These are phyloP conservation scores for Lycia hirtaria DNA, from an alignment of 2,888 invertebrate species.

Conservation along the genomic window DNA sequence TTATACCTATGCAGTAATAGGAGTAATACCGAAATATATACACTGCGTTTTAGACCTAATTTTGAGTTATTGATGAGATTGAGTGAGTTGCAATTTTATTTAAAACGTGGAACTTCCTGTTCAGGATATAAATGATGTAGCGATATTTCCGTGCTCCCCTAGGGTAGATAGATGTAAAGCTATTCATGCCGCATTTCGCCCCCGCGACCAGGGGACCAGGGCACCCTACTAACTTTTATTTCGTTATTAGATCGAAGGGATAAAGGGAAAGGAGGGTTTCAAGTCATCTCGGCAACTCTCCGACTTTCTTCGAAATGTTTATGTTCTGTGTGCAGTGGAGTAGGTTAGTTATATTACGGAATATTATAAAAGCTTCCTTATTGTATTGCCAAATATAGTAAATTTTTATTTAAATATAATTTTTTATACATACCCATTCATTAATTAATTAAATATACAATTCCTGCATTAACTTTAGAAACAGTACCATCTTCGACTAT, in stretches of 20 bases:
- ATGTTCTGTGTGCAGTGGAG: constrained; percentile 26
- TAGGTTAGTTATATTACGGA: constrained; percentile 27
- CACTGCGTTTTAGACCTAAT: neutral
- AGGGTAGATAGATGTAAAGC: constrained; percentile 31
- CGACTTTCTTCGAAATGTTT: constrained; percentile 35
- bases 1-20: too few relatives aligned
- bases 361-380: too few relatives aligned
- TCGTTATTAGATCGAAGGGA: constrained; percentile 72
- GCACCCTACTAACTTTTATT: constrained; percentile 81
- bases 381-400: too few relatives aligned
- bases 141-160: constrained; percentile 20
- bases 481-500: neutral
- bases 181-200: constrained; percentile 49
- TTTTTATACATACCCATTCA: too few relatives aligned
- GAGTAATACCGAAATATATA: too few relatives aligned
- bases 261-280: constrained; percentile 53
- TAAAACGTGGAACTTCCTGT: neutral
- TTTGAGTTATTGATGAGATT: neutral
- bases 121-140: constrained; percentile 14
- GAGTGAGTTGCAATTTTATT: constrained; percentile 5
- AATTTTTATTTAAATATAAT: too few relatives aligned
- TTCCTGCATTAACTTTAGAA: neutral
- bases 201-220: constrained; percentile 63
- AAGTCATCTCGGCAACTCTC: constrained; percentile 40
- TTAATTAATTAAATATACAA: neutral